Conservation (phyloP, 30 jellyfish, hydroid and myxozoan genomes). For the Rhopilema esculentum region DNA sequence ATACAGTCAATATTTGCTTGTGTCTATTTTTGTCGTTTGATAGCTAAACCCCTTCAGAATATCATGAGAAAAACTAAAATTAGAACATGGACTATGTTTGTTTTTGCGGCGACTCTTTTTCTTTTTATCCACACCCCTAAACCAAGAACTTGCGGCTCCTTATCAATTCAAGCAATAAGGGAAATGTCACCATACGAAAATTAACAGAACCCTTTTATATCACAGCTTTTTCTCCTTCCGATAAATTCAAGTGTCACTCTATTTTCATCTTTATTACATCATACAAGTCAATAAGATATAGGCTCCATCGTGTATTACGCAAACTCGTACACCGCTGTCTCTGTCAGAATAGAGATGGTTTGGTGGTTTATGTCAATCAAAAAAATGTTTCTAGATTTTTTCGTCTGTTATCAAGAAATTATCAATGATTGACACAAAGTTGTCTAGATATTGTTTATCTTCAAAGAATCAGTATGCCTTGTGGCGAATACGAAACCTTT, state of each 20-base stretch:
- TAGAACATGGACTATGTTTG: background rate
- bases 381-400: too few species aligned
- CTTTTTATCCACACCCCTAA: background rate
- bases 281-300: too few species aligned
- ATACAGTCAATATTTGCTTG: background rate
- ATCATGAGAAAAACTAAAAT: background rate
- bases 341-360: too few species aligned
- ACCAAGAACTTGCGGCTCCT: background rate
- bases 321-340: too few species aligned
- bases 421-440: too few species aligned
- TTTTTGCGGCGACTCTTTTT: background rate
- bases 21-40: background rate
- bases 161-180: background rate
- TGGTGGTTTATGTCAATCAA: too few species aligned
- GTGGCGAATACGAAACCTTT: too few species aligned
- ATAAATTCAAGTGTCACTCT: background rate
- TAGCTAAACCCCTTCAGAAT: background rate
- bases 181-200: background rate
- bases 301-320: too few species aligned
- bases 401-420: too few species aligned
- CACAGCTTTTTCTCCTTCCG: background rate
- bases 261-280: too few species aligned
- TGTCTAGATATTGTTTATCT: too few species aligned
- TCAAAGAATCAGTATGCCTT: too few species aligned
- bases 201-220: background rate